These are phyloP conservation scores for Rhingia campestris DNA, from an alignment of 2,888 invertebrate species.

Conservation along the genomic window DNA sequence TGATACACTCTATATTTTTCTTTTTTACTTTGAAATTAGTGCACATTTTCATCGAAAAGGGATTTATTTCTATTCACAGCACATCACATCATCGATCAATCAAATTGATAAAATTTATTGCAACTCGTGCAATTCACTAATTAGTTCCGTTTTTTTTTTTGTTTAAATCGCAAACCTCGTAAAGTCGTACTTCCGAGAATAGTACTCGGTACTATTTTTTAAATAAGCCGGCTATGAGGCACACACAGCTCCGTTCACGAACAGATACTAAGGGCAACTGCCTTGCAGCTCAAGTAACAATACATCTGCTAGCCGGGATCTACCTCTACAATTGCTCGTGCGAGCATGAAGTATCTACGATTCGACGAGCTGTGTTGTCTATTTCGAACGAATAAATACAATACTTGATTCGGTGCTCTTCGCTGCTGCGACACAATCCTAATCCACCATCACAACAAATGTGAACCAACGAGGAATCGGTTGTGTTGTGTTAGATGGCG, in stretches of 20 bases:
- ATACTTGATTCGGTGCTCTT: conserved; percentile 20
- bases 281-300: conserved; percentile 20
- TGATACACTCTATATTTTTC: conserved; percentile 37
- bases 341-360: conserved; percentile 19
- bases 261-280: conserved; percentile 65
- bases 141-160: conserved; percentile 20
- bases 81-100: conserved; percentile 53
- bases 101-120: conserved; percentile 30
- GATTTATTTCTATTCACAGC: conserved; percentile 39
- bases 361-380: conserved; percentile 27
- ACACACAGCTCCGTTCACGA: conserved; percentile 29
- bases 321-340: conserved; percentile 27
- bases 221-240: conserved; percentile 12
- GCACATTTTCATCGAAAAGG: conserved; percentile 62
- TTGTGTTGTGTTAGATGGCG: conserved; percentile 42
- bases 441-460: conserved; percentile 18
- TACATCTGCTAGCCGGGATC: conserved; percentile 28
- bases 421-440: conserved; percentile 5
- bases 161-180: conserved; percentile 9
- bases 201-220: neutral
- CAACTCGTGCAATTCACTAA: conserved; percentile 31
- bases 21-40: conserved; percentile 67
- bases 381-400: conserved; percentile 36
- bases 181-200: conserved; percentile 2
- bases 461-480: conserved; percentile 28